Evolutionary conservation across 2,888 invertebrate species (phyloP).

Genomic region (Anaspis maculata): DNA sequence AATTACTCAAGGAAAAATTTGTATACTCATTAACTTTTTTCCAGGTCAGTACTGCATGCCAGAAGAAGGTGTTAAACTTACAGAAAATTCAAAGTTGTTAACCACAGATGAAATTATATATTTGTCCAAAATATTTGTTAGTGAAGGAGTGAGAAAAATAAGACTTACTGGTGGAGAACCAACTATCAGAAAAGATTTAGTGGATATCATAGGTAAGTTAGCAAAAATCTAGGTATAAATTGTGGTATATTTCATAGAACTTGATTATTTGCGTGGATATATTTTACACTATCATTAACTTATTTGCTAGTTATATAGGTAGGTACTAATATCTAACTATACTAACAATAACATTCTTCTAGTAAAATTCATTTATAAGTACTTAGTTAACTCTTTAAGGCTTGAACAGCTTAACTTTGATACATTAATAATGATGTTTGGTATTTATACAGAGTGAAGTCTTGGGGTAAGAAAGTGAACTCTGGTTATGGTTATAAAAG

Average conservation of each 20-base stretch:
- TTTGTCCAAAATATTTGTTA: constrained; percentile 75
- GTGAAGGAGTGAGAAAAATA: constrained; percentile 85
- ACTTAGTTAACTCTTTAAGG: too few relatives aligned
- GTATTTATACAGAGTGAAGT: too few relatives aligned
- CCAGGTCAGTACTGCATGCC: constrained; percentile 98
- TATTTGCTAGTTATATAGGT: too few relatives aligned
- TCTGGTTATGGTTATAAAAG: too few relatives aligned
- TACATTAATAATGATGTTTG: too few relatives aligned
- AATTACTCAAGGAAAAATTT: constrained; percentile 3
- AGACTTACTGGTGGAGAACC: constrained; percentile 97
- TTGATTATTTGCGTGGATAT: constrained; percentile 1
- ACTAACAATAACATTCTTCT: too few relatives aligned
- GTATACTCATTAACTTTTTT: constrained; percentile 11
- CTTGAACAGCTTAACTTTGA: too few relatives aligned
- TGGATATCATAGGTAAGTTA: constrained; percentile 68
- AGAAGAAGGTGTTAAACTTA: constrained; percentile 80
- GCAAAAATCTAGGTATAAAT: too few relatives aligned
- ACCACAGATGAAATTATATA: constrained; percentile 73
- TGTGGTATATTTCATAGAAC: constrained; percentile 1
- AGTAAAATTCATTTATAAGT: too few relatives aligned
- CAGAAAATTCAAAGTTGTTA: constrained; percentile 66
- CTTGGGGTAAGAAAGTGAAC: too few relatives aligned
- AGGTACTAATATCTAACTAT: too few relatives aligned
- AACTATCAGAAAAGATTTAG: constrained; percentile 79
- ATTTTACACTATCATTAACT: too few relatives aligned